Percentiles rank a stretch among this genome's conserved stretches.
Conservation (phyloP, 2,888 invertebrate species). For the Mesorhabditis belari region DNA sequence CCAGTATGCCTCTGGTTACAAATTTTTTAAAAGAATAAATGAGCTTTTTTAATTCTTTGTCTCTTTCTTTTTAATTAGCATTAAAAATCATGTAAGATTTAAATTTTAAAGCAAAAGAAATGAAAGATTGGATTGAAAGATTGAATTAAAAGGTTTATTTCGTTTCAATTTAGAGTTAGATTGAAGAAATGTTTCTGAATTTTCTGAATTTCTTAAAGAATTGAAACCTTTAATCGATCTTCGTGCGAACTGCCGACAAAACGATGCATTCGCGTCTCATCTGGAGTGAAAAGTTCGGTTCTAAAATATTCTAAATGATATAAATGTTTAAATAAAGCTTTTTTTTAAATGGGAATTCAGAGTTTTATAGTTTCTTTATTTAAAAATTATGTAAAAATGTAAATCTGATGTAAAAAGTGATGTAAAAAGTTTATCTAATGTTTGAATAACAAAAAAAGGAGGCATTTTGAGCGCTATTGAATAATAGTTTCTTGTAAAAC, state of each 20-base stretch:
- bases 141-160: background rate
- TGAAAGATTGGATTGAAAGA: background rate
- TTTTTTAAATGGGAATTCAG: background rate
- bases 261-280: slow-evolving; percentile 32
- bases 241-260: slow-evolving; percentile 26
- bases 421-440: too few species aligned
- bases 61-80: too few species aligned
- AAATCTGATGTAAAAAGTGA: too few species aligned
- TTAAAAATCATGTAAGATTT: background rate
- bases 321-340: background rate
- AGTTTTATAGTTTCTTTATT: background rate
- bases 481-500: too few species aligned
- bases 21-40: too few species aligned
- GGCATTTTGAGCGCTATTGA: too few species aligned
- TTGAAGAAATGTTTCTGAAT: background rate
- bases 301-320: background rate
- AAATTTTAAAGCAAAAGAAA: background rate
- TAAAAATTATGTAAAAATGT: too few species aligned
- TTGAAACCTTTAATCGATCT: slow-evolving; percentile 11
- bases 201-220: background rate
- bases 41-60: too few species aligned
- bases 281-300: slow-evolving; percentile 27
- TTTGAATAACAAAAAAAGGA: too few species aligned
- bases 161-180: background rate
- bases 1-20: too few species aligned